phyloP scores from a whole-genome alignment of 2,113 vertebrate genomes.

The Prunella himalayana region DNA sequence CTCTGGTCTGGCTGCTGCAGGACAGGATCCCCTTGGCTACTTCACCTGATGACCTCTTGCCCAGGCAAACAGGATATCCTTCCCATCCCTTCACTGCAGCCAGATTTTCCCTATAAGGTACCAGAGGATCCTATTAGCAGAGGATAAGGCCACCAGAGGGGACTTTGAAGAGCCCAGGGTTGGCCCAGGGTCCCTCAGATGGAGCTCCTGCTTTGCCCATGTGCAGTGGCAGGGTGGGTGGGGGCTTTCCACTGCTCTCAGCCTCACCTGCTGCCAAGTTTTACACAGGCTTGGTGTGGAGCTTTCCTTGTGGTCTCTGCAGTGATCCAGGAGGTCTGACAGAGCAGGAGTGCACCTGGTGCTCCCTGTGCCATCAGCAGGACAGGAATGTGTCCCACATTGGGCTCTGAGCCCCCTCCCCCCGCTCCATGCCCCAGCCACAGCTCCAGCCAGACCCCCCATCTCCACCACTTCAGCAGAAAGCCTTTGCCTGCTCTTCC shows the following conservation, averaged over 20 bases:
- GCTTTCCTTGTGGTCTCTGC: not conserved
- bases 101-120: not conserved
- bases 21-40: not conserved
- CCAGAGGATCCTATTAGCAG: not conserved
- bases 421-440: not conserved
- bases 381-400: fast-evolving
- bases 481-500: not conserved
- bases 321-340: not conserved
- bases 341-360: not conserved
- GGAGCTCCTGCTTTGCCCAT: fast-evolving
- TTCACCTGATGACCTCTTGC: not conserved
- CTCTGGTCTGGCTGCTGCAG: not conserved
- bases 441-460: not conserved
- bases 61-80: not conserved
- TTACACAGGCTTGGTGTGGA: fast-evolving
- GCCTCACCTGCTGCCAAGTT: not conserved
- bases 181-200: not conserved
- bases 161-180: not conserved
- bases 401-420: not conserved
- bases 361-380: fast-evolving
- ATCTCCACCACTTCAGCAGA: not conserved
- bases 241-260: not conserved
- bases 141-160: not conserved
- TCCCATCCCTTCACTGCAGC: not conserved
- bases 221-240: not conserved